Base-by-base conservation (phyloP, 1,140 invertebrate species). In the Drosophila persimilis region DNA sequence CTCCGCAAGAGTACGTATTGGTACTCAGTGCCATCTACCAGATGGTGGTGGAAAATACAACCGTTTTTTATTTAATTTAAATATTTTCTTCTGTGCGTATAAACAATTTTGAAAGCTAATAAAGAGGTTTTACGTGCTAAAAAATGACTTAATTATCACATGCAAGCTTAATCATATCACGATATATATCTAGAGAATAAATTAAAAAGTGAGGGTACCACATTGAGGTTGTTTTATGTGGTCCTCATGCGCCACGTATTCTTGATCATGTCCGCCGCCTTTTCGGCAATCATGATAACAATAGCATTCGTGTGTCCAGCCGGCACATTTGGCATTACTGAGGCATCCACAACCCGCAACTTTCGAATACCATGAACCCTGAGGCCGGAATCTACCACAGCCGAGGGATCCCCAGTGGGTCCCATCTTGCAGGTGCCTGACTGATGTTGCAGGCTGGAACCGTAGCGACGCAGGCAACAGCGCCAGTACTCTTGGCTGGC, bases 351-450 rank as follows among this genome's bases (percentile, higher is more conserved):
- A 0, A 96, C 95, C 73, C 96, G 92, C 6, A 97, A 80, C 44
- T 93, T 92, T 17, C 92, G 91, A 3, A 96, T 91, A 1, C 95
- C 95, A 70, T 95, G 93, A 0, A 96, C 96, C 77, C 92, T 93
- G 1, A 98, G 91, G 70, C 95, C 83, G 0, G 94, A 92, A 90
- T 97, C 95, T 0, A 98, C 96, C 0, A 98, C 96, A 0, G 96
- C 94, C 22, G 92, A 90, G 1, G 92, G 80, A 86, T 97, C 96
- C 0, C 84, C 88, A 0, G 72, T 22, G 0, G 95, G 94, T 1
- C 97, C 97, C 96, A 97, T 97, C 90, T 95, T 96, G 45, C 93
- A 95, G 0, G 96, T 96, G 1, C 95, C 93, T 1, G 94, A 93
- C 90, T 96, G 95, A 90, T 97, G 96, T 56, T 95, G 95, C 43